A percentile compares a stretch with the other conserved stretches of the same genome.
These are phyloP conservation scores for Cepaea hortensis DNA, from an alignment of 2,888 invertebrate genomes.

Conservation along the genomic window DNA sequence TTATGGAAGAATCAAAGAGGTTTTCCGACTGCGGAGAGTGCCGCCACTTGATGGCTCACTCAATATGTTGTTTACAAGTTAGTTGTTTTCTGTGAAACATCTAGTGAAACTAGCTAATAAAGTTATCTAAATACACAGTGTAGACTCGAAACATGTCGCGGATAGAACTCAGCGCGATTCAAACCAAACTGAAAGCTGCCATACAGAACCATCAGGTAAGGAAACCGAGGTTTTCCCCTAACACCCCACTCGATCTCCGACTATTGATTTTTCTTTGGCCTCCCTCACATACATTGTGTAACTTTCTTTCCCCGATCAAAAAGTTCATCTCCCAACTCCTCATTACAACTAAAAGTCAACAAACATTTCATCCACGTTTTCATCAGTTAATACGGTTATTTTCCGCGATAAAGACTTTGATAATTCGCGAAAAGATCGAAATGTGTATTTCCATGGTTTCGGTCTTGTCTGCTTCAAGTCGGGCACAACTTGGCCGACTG, in stretches of 20 bases:
- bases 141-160: conserved; percentile 34
- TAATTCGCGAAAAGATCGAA: background rate
- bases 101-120: conserved; percentile 6
- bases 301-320: conserved; percentile 40
- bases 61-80: conserved; percentile 45
- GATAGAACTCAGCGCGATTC: conserved; percentile 69
- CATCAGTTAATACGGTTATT: background rate
- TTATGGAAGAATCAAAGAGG: conserved; percentile 33
- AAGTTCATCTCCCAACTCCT: conserved; percentile 17
- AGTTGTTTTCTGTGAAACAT: conserved; percentile 14
- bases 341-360: background rate
- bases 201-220: conserved; percentile 75
- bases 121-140: background rate
- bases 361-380: background rate
- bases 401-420: background rate
- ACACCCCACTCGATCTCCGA: conserved; percentile 48
- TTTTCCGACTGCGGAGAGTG: conserved; percentile 43
- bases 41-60: conserved; percentile 42
- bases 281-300: conserved; percentile 39
- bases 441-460: conserved; percentile 45
- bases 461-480: background rate
- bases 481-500: conserved; percentile 40
- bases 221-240: conserved; percentile 38
- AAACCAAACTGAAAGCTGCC: conserved; percentile 71
- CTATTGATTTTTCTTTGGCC: conserved; percentile 47